Conservation (phyloP, 2,797 vertebrate species). For the Melanotaenia trifasciata region DNA sequence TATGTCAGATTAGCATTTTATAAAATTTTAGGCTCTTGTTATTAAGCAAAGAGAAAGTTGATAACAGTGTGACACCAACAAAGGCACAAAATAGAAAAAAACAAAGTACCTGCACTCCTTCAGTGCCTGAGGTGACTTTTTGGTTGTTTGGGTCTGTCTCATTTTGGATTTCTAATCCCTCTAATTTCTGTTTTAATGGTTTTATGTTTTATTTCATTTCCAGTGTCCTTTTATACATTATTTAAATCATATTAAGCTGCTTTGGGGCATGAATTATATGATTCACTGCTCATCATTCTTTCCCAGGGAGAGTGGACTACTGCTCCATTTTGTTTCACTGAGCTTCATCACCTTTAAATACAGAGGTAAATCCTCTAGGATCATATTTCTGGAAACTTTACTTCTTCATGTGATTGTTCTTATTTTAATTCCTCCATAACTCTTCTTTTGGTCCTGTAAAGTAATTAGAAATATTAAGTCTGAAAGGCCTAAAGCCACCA, state of each 20-base stretch:
- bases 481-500: constrained; percentile 44
- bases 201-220: constrained; percentile 11
- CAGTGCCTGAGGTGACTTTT: constrained; percentile 12
- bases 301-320: not conserved
- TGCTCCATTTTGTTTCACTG: constrained; percentile 18
- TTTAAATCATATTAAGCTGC: constrained; percentile 27
- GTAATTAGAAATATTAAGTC: constrained; percentile 45
- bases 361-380: constrained; percentile 23
- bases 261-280: constrained; percentile 7
- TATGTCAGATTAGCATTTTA: not conserved
- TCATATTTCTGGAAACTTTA: constrained; percentile 9
- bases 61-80: not conserved
- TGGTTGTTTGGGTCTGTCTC: not conserved
- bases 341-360: constrained; percentile 19
- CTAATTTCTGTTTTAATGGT: constrained; percentile 17
- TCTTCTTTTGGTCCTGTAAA: constrained; percentile 18
- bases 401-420: constrained; percentile 16
- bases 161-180: constrained; percentile 20
- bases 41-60: not conserved
- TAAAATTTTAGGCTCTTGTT: not conserved
- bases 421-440: constrained; percentile 18
- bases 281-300: constrained; percentile 10
- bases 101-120: not conserved
- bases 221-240: constrained; percentile 11
- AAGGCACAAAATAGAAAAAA: not conserved